phyloP scores from a whole-genome alignment of 2,113 vertebrate genomes.

The Pollimyrus isidori region DNA sequence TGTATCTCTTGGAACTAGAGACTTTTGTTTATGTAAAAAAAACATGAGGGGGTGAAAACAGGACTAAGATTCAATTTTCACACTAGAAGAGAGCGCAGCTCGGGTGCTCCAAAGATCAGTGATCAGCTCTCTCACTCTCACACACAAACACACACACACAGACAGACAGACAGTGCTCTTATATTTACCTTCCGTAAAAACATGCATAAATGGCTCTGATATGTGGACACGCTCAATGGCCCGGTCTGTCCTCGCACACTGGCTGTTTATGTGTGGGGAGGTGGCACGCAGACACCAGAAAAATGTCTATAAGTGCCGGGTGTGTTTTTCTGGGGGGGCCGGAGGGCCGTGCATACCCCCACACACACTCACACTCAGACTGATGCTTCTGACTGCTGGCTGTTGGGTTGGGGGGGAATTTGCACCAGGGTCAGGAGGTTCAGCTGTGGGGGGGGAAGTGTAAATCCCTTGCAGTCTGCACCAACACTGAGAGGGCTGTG shows the following conservation, averaged over 20 bases:
- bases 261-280: conserved; percentile 55
- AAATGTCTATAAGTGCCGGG: conserved; percentile 52
- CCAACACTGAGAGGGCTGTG: neutral
- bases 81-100: neutral
- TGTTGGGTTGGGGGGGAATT: neutral
- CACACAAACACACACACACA: neutral
- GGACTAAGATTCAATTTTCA: neutral
- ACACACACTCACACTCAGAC: neutral
- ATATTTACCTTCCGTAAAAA: conserved; percentile 42
- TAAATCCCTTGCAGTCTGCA: neutral
- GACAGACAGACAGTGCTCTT: neutral
- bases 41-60: neutral
- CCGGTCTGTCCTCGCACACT: conserved; percentile 53
- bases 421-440: neutral
- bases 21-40: neutral
- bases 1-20: neutral
- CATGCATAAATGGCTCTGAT: conserved; percentile 51
- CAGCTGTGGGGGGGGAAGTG: neutral
- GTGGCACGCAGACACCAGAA: conserved; percentile 52
- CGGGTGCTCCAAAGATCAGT: neutral
- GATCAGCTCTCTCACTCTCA: neutral
- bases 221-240: conserved; percentile 44
- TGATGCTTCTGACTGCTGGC: neutral
- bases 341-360: neutral
- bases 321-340: conserved; percentile 55